These are phyloP conservation scores for Papilio machaon DNA, from an alignment of 1,140 invertebrate genomes.

Conservation along the genomic window DNA sequence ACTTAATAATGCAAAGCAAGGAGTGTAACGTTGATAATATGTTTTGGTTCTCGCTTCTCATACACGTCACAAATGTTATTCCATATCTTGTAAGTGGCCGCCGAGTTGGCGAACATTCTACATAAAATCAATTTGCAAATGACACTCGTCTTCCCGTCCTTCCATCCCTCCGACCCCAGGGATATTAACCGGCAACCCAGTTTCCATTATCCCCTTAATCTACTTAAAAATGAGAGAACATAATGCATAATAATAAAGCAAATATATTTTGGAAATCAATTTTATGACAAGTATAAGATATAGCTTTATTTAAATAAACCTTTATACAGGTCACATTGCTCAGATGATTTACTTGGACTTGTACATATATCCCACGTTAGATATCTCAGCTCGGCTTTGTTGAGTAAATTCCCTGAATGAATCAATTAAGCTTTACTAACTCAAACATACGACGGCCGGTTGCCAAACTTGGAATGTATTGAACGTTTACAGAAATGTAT, in stretches of 20 bases:
- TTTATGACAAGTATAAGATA: background rate
- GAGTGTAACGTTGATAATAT: constrained; percentile 6
- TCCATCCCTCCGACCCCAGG: background rate
- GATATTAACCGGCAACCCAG: constrained; percentile 9
- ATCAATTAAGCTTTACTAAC: constrained; percentile 23
- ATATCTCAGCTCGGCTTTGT: constrained; percentile 6
- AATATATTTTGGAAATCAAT: background rate
- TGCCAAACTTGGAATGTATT: constrained; percentile 18
- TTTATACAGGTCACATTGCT: background rate
- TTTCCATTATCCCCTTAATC: constrained; percentile 26
- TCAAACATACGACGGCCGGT: background rate
- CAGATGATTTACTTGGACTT: background rate
- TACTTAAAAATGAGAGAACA: constrained; percentile 9
- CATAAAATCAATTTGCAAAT: constrained; percentile 29
- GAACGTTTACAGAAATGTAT: background rate
- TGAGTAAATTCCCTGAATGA: constrained; percentile 21
- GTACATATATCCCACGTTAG: background rate
- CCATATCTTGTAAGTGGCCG: constrained; percentile 1
- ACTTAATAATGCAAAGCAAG: constrained; percentile 13
- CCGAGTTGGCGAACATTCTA: background rate
- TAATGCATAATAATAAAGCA: background rate
- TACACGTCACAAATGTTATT: constrained; percentile 26
- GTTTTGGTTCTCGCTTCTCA: constrained; percentile 19
- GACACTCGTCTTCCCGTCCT: background rate
- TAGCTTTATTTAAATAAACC: background rate